phyloP scores from a whole-genome alignment of 2,797 vertebrate genomes.

The Helarctos malayanus region DNA sequence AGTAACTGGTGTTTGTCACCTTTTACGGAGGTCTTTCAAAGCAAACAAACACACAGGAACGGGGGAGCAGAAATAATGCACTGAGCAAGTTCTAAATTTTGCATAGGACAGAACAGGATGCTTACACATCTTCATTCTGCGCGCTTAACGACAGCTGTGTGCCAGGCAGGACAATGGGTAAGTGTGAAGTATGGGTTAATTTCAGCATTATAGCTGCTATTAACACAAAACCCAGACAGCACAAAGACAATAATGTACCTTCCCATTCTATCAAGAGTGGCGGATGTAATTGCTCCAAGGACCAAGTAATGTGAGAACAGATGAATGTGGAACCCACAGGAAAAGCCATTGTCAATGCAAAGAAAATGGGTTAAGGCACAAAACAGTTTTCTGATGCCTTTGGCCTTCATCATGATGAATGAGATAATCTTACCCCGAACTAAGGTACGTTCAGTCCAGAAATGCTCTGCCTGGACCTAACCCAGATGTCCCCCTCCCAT shows the following conservation, averaged over 20 bases:
- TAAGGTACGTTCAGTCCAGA: background rate
- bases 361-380: background rate
- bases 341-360: background rate
- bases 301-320: background rate
- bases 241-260: background rate
- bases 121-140: background rate
- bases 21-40: conserved; percentile 30
- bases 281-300: background rate
- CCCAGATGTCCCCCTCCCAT: background rate
- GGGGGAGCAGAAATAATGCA: background rate
- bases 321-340: background rate
- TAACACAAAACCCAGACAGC: background rate
- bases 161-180: background rate
- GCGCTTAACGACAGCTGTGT: background rate
- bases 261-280: background rate
- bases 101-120: background rate
- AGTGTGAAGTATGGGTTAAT: background rate
- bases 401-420: background rate
- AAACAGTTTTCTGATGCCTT: fast-evolving
- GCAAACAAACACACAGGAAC: fast-evolving
- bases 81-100: background rate
- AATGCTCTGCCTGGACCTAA: background rate
- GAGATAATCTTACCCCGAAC: background rate
- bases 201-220: background rate
- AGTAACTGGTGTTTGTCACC: background rate